A percentile compares a stretch with the other conserved stretches of the same genome.
Evolutionary conservation across 2,797 vertebrate species (phyloP).

Genomic region (Mionectes olivaceus): DNA sequence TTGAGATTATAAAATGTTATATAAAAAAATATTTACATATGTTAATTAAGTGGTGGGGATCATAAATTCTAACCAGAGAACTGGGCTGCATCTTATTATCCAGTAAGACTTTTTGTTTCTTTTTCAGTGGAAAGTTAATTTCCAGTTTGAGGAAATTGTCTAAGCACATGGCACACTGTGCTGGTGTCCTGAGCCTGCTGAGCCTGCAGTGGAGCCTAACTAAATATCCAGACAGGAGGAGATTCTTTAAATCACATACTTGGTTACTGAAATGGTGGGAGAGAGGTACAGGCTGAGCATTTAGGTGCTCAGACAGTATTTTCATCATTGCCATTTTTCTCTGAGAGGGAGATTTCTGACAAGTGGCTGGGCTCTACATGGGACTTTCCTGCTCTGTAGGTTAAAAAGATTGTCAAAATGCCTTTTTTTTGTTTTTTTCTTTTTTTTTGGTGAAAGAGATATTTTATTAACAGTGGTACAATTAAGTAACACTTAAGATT

Average conservation of each 20-base stretch:
- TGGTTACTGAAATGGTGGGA: not conserved
- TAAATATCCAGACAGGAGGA: not conserved
- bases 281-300: not conserved
- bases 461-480: not conserved
- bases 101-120: not conserved
- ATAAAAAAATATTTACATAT: slow-evolving; percentile 69
- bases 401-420: not conserved
- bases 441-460: too few relatives aligned
- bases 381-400: not conserved
- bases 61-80: slow-evolving; percentile 39
- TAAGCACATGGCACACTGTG: not conserved
- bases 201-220: not conserved
- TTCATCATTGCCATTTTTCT: not conserved
- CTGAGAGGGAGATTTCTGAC: not conserved
- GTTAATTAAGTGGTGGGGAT: slow-evolving; percentile 54
- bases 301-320: not conserved
- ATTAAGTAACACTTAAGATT: not conserved
- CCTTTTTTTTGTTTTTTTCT: rapidly evolving
- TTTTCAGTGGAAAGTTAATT: not conserved
- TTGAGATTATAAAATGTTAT: slow-evolving; percentile 49
- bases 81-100: slow-evolving; percentile 3
- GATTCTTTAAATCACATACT: not conserved
- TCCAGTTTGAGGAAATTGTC: not conserved
- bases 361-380: not conserved
- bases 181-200: not conserved